Base-by-base conservation (phyloP, 2,888 invertebrate species). In the Phyllotreta striolata region DNA sequence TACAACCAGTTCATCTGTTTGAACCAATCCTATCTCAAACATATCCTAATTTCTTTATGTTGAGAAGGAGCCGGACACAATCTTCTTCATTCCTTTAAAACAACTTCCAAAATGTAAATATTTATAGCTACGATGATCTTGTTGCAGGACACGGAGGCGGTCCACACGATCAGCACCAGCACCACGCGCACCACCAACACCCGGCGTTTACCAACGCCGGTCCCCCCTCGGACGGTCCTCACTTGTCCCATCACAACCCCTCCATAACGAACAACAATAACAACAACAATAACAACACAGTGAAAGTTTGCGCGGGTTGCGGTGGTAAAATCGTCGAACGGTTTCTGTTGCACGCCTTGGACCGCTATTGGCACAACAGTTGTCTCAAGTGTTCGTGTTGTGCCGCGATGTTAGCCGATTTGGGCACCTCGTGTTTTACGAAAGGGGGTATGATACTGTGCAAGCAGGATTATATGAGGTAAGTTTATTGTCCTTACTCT, bases 381-480 rank as follows among this genome's bases (percentile, higher is more conserved):
- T 96, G 96, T 83, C 88, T 96, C 77, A 96, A 96, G 85, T 96
- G 96, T 86, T 89, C 92, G 79, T 93, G 91, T 84, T 96, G 96
- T 83, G 90, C 90, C 72, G 91, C 92, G 72, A 91, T 91, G 81
- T 86, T 96, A 73, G 95, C 94, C 77, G 96, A 96, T 82, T 90
- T 96, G 82, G 95, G 95, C 69, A 86, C 89, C 71, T 93, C 95
- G 78, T 96, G 96, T 86, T 96, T 92, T 85, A 92, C 93, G 83
- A 93, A 92, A 85, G 90, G 91, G 70, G 93, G 93, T 77, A 93
- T 96, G 91, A 95, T 96, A 82, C 88, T 96, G 79, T 96, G 96
- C 89, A 93, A 93, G 88, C 90, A 89, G 84, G 96, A 96, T 85
- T 96, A 96, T 84, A 89, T 93, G 83, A 94, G 93, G 96, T 96